Evolutionary conservation across 2,113 vertebrate species (phyloP).

Genomic region (Chaenocephalus aceratus): DNA sequence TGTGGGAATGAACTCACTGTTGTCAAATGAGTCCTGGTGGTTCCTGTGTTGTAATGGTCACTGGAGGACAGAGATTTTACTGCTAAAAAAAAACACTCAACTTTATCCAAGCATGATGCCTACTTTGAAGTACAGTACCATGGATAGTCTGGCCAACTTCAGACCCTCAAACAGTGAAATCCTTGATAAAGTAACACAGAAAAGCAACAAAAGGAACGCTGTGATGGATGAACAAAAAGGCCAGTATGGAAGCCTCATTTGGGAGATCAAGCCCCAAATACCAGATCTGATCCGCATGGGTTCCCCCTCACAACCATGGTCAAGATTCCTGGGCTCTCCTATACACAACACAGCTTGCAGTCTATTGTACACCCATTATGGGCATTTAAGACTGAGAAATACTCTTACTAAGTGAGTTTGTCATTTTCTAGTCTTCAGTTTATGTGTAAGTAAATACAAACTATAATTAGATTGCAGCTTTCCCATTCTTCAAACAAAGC

Average conservation of each 20-base stretch:
- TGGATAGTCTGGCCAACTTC: background rate
- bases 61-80: slow-evolving; percentile 1
- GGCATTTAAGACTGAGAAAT: background rate
- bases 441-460: background rate
- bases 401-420: background rate
- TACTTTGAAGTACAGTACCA: background rate
- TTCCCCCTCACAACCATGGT: slow-evolving; percentile 63
- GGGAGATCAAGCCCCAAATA: slow-evolving; percentile 67
- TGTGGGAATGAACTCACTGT: slow-evolving; percentile 7
- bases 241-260: slow-evolving; percentile 70
- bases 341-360: slow-evolving; percentile 6
- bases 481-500: background rate
- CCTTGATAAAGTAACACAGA: slow-evolving; percentile 54
- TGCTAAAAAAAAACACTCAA: background rate
- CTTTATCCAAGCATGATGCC: slow-evolving; percentile 16
- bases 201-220: slow-evolving; percentile 49
- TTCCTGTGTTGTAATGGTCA: slow-evolving; percentile 9
- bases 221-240: slow-evolving; percentile 69
- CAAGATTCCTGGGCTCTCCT: slow-evolving; percentile 31
- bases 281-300: slow-evolving; percentile 79
- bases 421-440: background rate
- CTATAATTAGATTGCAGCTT: background rate
- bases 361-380: slow-evolving; percentile 20
- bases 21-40: background rate
- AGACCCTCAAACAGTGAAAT: slow-evolving; percentile 49